Conservation (phyloP, 2,797 vertebrate species). For the Nannoperca australis region DNA sequence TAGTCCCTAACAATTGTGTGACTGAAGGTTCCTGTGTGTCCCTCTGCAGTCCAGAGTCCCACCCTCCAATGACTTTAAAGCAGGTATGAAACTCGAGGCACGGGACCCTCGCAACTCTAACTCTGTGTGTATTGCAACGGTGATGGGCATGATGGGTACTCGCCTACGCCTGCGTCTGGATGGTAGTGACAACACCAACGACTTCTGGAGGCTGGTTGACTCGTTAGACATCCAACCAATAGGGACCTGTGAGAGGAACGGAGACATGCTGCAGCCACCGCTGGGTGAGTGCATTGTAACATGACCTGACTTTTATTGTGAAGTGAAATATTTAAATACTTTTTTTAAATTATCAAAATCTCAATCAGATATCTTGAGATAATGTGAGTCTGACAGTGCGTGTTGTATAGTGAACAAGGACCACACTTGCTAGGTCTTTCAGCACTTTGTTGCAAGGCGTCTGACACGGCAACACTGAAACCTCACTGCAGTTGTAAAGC, state of each 20-base stretch:
- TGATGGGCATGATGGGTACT: slow-evolving; percentile 94
- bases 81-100: slow-evolving; percentile 97
- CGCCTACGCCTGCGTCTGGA: slow-evolving; percentile 93
- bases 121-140: slow-evolving; percentile 95
- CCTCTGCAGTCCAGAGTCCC: slow-evolving; percentile 89
- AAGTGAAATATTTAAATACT: not conserved
- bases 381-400: not conserved
- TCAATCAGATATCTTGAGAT: not conserved
- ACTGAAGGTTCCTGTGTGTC: slow-evolving; percentile 38
- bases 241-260: slow-evolving; percentile 94
- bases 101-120: slow-evolving; percentile 93
- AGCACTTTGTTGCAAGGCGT: not conserved
- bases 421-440: not conserved
- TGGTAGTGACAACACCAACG: slow-evolving; percentile 96
- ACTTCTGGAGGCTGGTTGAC: slow-evolving; percentile 97
- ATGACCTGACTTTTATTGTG: not conserved
- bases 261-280: slow-evolving; percentile 96
- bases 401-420: no score
- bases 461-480: not conserved
- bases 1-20: not conserved
- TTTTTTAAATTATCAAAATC: not conserved
- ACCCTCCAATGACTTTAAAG: slow-evolving; percentile 94
- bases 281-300: slow-evolving; percentile 84
- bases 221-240: slow-evolving; percentile 94
- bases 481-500: not conserved